Base-by-base conservation (phyloP, 2,888 invertebrate genomes). In the Neoascia interrupta region DNA sequence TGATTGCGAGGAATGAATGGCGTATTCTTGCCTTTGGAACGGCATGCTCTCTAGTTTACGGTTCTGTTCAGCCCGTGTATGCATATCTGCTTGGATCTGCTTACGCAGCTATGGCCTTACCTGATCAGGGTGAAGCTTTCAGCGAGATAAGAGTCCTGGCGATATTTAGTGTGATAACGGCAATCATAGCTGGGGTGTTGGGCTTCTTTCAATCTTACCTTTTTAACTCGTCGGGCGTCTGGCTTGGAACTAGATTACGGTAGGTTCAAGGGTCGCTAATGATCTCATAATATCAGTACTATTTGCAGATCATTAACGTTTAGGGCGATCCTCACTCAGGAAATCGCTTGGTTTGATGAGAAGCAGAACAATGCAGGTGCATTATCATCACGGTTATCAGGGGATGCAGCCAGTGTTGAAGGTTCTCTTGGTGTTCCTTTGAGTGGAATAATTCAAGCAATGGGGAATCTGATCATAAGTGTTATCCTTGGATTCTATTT, bases 41-140 rank as follows among this genome's bases (percentile, higher is more conserved):
- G 3, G 47, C 93, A 0, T 92, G 93, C 0, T 92, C 94, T 0
- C 86, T 92, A 0, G 88, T 92, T 6, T 93, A 93, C 1, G 95
- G 95, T 0, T 90, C 92, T 0, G 91, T 93, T 0, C 92, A 94
- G 83, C 95, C 95, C 0, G 91, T 92, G n/a, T 95, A 94, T 83
- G 94, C 94, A 0, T 89, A 94, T 2, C 88, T 95, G 2, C 93
- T 94, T 83, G 94, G 94, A 6, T 93, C 95, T 84, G 92, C 94
- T 0, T 93, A 94, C 83, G 92, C 92, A 11, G 85, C 87, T 0
- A 31, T 86, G 16, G 86, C 85, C 1, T 79, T 83, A 5, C 82
- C 84, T 3, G 83, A 94, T 70, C 88, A 88, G 4, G 90, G 90
- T 0, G 88, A 88, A 53, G 91, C 94, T 0, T 86, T 91, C 10